Conservation (phyloP, 2,113 vertebrate species). For the Forbesichthys papilliferus region DNA sequence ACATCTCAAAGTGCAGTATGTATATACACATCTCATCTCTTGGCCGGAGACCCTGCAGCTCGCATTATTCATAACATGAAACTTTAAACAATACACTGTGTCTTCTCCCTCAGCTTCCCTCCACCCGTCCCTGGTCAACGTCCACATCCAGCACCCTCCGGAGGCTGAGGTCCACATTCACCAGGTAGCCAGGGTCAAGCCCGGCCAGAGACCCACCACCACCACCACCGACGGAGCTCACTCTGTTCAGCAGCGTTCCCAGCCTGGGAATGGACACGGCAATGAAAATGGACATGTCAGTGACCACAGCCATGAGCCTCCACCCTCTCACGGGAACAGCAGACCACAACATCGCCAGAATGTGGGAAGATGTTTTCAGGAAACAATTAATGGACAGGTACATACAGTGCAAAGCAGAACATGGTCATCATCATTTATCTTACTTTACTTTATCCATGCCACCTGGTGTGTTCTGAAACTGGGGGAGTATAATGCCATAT, state of each 20-base stretch:
- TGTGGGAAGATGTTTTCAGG: slow-evolving; percentile 89
- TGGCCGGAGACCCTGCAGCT: slow-evolving; percentile 27
- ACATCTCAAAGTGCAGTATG: slow-evolving; percentile 24
- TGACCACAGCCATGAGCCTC: not conserved
- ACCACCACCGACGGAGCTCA: slow-evolving; percentile 71
- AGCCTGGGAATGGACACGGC: slow-evolving; percentile 51
- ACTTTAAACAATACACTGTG: slow-evolving; percentile 36
- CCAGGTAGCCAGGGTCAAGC: slow-evolving; percentile 78
- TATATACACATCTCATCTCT: slow-evolving; percentile 43
- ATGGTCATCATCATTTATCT: not conserved
- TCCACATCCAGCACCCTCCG: slow-evolving; percentile 80
- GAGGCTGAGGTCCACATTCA: slow-evolving; percentile 77
- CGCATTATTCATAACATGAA: slow-evolving; percentile 9
- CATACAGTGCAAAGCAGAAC: slow-evolving; percentile 49
- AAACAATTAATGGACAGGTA: slow-evolving; percentile 88
- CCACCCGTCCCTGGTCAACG: slow-evolving; percentile 80
- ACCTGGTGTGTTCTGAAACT: slow-evolving; percentile 14
- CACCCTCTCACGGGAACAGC: slow-evolving; percentile 11
- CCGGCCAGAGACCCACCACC: slow-evolving; percentile 54
- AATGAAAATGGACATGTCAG: not conserved
- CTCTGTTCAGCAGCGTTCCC: slow-evolving; percentile 79
- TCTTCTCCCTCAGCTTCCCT: slow-evolving; percentile 64
- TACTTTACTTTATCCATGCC: not conserved
- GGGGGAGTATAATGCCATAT: slow-evolving; percentile 6
- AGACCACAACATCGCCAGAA: slow-evolving; percentile 50